Percentiles rank a stretch among this genome's conserved stretches.
phyloP scores from a whole-genome alignment of 1,140 invertebrate genomes.

The Apolygus lucorum region DNA sequence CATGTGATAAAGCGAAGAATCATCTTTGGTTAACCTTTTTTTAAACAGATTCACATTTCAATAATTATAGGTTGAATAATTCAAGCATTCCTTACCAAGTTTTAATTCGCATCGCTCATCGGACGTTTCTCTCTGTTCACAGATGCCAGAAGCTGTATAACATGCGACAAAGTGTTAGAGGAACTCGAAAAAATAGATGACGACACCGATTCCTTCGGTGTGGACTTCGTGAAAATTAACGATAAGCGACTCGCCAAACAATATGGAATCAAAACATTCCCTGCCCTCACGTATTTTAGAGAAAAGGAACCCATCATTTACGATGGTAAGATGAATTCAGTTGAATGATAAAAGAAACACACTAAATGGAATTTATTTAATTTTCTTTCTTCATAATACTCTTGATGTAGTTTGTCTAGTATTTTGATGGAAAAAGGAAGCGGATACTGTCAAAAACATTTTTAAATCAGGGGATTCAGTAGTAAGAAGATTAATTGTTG shows the following conservation, averaged over 20 bases:
- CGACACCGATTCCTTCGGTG: conserved; percentile 86
- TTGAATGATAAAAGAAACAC: too few relatives aligned
- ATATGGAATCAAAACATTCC: conserved; percentile 88
- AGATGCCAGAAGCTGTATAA: conserved; percentile 85
- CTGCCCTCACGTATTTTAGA: conserved; percentile 86
- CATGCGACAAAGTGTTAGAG: conserved; percentile 80
- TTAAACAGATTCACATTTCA: neutral
- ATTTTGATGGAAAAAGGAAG: too few relatives aligned
- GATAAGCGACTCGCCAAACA: conserved; percentile 90
- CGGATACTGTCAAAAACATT: too few relatives aligned
- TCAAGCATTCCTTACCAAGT: neutral
- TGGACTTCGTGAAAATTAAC: conserved; percentile 91
- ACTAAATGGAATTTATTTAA: too few relatives aligned
- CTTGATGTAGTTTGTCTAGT: too few relatives aligned
- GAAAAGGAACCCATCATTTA: conserved; percentile 89
- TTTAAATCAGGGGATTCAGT: too few relatives aligned
- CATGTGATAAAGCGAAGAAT: too few relatives aligned
- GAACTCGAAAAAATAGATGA: conserved; percentile 91
- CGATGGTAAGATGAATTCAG: conserved; percentile 52
- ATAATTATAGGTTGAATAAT: neutral
- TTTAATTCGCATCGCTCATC: neutral
- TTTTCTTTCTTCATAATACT: too few relatives aligned
- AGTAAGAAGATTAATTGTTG: too few relatives aligned
- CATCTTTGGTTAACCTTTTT: too few relatives aligned
- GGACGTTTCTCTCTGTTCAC: conserved; percentile 27